These are phyloP conservation scores for Psammodynastes pulverulentus DNA, from an alignment of 2,113 vertebrate species.

Conservation along the genomic window DNA sequence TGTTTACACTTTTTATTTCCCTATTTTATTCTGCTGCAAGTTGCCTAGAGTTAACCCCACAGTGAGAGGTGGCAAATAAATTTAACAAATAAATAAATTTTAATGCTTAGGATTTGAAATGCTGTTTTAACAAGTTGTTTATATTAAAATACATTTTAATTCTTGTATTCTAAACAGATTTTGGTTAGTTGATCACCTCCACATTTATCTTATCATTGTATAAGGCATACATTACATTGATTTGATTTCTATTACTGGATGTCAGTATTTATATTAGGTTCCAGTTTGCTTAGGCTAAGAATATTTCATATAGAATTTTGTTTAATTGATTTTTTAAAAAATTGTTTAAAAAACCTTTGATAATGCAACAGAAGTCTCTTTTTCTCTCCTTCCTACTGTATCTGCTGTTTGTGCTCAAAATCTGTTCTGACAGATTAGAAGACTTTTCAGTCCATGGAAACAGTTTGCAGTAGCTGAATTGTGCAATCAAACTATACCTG, in stretches of 20 bases:
- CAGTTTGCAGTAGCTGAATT: background rate
- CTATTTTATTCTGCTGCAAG: background rate
- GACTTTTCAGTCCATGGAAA: background rate
- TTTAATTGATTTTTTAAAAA: background rate
- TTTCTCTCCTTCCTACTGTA: background rate
- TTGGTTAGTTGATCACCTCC: background rate
- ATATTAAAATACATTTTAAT: background rate
- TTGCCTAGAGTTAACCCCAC: background rate
- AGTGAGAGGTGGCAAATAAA: background rate
- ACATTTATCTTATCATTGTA: background rate
- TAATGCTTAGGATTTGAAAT: background rate
- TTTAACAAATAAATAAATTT: background rate
- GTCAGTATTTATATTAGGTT: background rate
- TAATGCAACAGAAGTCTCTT: background rate
- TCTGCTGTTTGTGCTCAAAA: background rate
- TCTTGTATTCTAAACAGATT: background rate
- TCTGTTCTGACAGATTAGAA: background rate
- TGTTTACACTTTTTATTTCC: background rate
- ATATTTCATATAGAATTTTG: background rate
- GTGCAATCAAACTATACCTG: background rate
- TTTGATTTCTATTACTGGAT: background rate
- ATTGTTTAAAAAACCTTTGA: background rate
- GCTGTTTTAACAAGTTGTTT: background rate
- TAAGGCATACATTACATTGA: background rate
- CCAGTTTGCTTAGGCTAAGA: background rate